Evolutionary conservation across 2,888 invertebrate genomes (phyloP).

Genomic region (Vesta saturnalis): DNA sequence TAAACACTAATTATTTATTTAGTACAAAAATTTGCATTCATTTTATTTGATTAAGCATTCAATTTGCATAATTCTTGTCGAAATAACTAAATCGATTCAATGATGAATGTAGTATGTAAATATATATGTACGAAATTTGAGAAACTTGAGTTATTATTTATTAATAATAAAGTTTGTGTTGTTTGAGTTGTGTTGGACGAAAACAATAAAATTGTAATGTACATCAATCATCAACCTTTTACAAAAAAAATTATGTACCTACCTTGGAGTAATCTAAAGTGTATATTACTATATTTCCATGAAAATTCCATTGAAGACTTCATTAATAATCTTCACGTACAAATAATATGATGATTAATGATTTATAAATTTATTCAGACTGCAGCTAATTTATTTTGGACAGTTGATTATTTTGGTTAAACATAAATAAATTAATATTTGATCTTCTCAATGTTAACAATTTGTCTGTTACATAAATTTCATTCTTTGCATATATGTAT

Average conservation of each 20-base stretch:
- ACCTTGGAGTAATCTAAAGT: background rate
- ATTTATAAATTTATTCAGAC: constrained; percentile 19
- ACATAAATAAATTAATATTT: constrained; percentile 7
- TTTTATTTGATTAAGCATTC: too few relatives aligned
- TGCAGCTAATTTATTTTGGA: constrained; percentile 21
- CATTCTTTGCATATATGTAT: constrained; percentile 9
- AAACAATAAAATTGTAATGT: too few relatives aligned
- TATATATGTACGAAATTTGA: too few relatives aligned
- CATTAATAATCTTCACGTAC: background rate
- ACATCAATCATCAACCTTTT: constrained; percentile 1
- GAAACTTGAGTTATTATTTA: too few relatives aligned
- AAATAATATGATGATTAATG: constrained; percentile 18
- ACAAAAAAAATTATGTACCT: background rate
- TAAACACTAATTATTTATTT: too few relatives aligned
- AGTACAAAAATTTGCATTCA: too few relatives aligned
- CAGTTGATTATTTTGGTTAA: constrained; percentile 22
- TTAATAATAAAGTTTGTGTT: too few relatives aligned
- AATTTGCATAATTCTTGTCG: too few relatives aligned
- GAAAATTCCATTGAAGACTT: constrained; percentile 1
- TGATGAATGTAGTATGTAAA: too few relatives aligned
- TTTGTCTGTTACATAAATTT: background rate
- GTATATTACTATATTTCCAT: constrained; percentile 1
- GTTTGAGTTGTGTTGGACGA: too few relatives aligned
- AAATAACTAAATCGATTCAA: too few relatives aligned
- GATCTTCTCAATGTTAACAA: constrained; percentile 6